Base-by-base conservation (phyloP, 2,113 vertebrate genomes). In the Leucopternis melanops region DNA sequence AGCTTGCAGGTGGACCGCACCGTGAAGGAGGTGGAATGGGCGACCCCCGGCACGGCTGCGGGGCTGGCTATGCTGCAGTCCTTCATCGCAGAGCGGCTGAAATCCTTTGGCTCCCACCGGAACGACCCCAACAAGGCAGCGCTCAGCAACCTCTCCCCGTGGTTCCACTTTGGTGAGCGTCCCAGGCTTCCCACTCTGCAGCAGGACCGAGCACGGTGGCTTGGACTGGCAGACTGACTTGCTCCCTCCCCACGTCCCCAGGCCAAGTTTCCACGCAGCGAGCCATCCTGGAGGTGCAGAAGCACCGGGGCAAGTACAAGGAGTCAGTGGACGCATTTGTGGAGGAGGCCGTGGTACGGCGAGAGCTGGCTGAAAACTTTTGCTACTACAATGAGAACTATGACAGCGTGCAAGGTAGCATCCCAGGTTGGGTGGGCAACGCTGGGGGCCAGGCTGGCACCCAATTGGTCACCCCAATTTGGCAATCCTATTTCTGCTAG, bases 311-410 rank as follows among this genome's bases (percentile, higher is more conserved):
- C 70, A 96, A 92, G 40, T 90, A 95, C n/a, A 94, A 96, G 44
- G 95, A 98, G 20, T 98, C 98, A 0, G 97, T 98, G 54, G 59
- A 98, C 4, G 52, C 83, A 4, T 99, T 98, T 3, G 97, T 98
- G 11, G 99, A 99, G 95, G 99, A 99, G 97, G 98, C 99, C 1
- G 98, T 99, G 92, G 98, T 99, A 77, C 98, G 99, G 45, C 78
- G 99, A 67, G 99, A 99, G 95, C 98, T 99, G 95, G 98, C 99
- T 0, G 99, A 99, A 97, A 99, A 99, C 97, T 99, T 99, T 93
- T 99, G 99, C 97, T 99, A 98, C 96, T 99, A 99, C 98, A 99
- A 99, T 70, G 91, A 98, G 67, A 98, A 98, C 71, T 99, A 99
- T 0, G 99, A 99, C 98, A 97, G 97, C 2, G 40, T 99, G 50